phyloP scores from a whole-genome alignment of 2,888 invertebrate genomes.

The Pelosia muscerda region DNA sequence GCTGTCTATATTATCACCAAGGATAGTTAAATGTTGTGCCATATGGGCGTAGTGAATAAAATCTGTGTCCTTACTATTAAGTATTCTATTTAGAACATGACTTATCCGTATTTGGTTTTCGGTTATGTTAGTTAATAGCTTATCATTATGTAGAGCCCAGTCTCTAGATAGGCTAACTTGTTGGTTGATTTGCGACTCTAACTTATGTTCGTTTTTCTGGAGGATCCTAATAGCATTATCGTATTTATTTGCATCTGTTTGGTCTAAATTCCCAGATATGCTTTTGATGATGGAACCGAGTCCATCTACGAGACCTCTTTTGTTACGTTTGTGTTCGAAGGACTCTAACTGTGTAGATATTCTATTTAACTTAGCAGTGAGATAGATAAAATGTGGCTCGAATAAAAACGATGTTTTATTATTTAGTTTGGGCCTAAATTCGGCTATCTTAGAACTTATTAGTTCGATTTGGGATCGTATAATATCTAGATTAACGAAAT shows the following conservation, averaged over 20 bases:
- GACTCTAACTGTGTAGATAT: neutral
- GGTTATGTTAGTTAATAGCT: neutral
- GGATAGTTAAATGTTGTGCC: constrained; percentile 18
- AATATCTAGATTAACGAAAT: no score
- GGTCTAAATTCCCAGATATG: constrained; percentile 8
- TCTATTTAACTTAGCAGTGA: constrained; percentile 17
- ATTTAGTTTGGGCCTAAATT: no score
- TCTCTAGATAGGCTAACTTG: neutral
- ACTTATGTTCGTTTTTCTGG: neutral
- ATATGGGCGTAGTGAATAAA: constrained; percentile 19
- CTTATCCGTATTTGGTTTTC: no score
- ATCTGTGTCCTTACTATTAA: neutral
- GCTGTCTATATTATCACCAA: constrained; percentile 16
- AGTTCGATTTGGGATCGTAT: no score
- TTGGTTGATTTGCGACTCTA: neutral
- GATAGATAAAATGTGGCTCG: neutral
- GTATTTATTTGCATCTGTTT: neutral
- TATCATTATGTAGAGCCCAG: neutral
- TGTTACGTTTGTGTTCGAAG: neutral
- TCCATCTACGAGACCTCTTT: constrained; percentile 16
- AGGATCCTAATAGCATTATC: neutral
- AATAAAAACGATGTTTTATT: no score
- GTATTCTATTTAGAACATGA: no score
- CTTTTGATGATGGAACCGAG: constrained; percentile 1
- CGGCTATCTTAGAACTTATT: no score